These are phyloP conservation scores for Henricia sp. DNA, from an alignment of 53 echinoderm and acorn worm genomes.

Conservation along the genomic window DNA sequence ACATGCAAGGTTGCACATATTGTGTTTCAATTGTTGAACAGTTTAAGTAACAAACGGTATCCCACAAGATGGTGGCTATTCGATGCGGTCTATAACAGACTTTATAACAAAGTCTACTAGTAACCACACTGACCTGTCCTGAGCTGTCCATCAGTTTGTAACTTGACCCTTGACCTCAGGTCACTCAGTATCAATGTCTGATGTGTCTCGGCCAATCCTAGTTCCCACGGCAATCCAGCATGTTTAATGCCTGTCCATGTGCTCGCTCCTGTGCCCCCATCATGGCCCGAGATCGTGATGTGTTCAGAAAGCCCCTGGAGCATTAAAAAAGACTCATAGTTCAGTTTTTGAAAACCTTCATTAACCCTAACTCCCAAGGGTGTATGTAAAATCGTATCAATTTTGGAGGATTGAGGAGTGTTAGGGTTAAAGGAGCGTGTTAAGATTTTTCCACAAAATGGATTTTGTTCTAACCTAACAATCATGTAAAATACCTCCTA, in stretches of 20 bases:
- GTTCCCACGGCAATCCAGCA: slow-evolving; percentile 99
- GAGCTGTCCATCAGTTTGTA: slow-evolving; percentile 98
- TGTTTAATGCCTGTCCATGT: slow-evolving; percentile 99
- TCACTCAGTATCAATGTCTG: slow-evolving; percentile 94
- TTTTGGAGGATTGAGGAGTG: no score
- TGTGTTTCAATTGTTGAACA: no score
- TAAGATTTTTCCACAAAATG: no score
- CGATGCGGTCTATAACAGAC: no score
- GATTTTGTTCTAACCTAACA: no score
- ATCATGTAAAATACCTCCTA: no score
- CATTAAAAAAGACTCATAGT: background rate
- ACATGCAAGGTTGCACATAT: no score
- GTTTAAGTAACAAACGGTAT: no score
- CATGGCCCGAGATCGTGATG: slow-evolving; percentile 96
- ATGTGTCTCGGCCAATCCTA: slow-evolving; percentile 95
- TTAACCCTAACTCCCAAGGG: background rate
- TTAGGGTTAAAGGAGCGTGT: no score
- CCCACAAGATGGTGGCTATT: no score
- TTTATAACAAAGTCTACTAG: no score
- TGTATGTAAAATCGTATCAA: no score
- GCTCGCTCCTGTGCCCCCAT: slow-evolving; percentile 98
- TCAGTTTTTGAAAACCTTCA: background rate
- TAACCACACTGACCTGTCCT: slow-evolving; percentile 73
- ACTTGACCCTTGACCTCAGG: slow-evolving; percentile 95
- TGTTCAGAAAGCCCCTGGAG: slow-evolving; percentile 94